phyloP scores from a whole-genome alignment of 1,140 invertebrate species.

The Helicoverpa zea region DNA sequence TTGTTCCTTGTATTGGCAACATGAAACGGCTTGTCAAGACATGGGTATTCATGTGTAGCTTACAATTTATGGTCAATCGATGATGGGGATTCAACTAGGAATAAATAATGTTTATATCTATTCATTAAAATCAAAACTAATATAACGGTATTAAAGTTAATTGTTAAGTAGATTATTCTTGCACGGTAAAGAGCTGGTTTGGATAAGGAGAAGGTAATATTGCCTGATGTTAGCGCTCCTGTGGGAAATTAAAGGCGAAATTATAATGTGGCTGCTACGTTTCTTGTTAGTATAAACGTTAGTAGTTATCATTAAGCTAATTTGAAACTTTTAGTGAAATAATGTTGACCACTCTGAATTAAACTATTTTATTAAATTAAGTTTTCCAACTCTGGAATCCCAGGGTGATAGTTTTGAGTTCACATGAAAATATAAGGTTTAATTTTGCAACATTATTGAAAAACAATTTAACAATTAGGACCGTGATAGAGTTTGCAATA shows the following conservation, averaged over 20 bases:
- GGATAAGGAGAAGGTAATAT: neutral
- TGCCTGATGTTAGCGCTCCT: neutral
- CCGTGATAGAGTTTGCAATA: too few relatives aligned
- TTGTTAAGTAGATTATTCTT: neutral
- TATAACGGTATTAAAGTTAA: neutral
- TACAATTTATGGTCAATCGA: slow-evolving; percentile 39
- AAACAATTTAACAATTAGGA: too few relatives aligned
- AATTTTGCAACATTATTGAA: too few relatives aligned
- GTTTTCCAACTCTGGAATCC: too few relatives aligned
- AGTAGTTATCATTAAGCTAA: too few relatives aligned
- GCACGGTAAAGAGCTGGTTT: neutral
- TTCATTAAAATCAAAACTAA: slow-evolving; percentile 21
- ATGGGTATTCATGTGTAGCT: slow-evolving; percentile 41
- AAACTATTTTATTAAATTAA: too few relatives aligned
- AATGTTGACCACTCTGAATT: too few relatives aligned
- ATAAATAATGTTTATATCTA: slow-evolving; percentile 12
- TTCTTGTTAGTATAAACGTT: too few relatives aligned
- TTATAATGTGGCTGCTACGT: neutral
- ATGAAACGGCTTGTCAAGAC: slow-evolving; percentile 35
- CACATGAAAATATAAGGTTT: too few relatives aligned
- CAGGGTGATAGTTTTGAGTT: too few relatives aligned
- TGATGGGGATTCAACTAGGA: slow-evolving; percentile 13
- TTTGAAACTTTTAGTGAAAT: too few relatives aligned
- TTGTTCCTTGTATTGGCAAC: slow-evolving; percentile 46
- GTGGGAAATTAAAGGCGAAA: neutral